Percentiles rank a stretch among this genome's conserved stretches.
Evolutionary conservation across 2,888 invertebrate species (phyloP).

Genomic region (Drosophila nr. perissopoda): DNA sequence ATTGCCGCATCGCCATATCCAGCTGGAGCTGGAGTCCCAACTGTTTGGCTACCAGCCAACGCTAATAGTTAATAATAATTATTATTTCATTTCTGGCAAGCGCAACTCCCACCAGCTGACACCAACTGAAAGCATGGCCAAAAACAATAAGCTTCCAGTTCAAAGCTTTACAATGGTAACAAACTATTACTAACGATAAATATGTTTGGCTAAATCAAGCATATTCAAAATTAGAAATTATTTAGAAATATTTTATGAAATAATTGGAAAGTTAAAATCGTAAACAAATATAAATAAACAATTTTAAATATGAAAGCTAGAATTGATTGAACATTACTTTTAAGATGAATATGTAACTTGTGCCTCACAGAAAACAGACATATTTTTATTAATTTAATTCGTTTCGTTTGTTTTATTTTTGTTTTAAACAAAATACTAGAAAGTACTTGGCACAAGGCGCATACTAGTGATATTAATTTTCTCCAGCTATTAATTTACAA

Average conservation of each 20-base stretch:
- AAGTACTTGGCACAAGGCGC: too few relatives aligned
- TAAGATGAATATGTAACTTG: neutral
- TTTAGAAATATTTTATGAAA: neutral
- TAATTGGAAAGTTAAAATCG: neutral
- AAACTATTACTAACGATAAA: neutral
- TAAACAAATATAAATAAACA: neutral
- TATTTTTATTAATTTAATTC: too few relatives aligned
- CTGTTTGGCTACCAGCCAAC: slow-evolving; percentile 67
- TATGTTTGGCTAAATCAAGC: neutral
- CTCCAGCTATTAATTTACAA: neutral
- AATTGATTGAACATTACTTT: neutral
- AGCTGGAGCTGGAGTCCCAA: slow-evolving; percentile 21
- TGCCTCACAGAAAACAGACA: neutral
- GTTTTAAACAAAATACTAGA: too few relatives aligned
- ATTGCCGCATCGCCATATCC: slow-evolving; percentile 57
- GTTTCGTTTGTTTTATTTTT: too few relatives aligned
- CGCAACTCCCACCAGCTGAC: slow-evolving; percentile 80
- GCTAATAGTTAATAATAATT: slow-evolving; percentile 82
- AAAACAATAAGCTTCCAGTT: slow-evolving; percentile 71
- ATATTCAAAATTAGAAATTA: neutral
- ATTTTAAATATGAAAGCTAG: neutral
- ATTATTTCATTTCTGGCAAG: slow-evolving; percentile 81
- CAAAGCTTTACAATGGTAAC: slow-evolving; percentile 31
- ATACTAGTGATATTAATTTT: too few relatives aligned
- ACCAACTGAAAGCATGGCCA: slow-evolving; percentile 75